Conservation (phyloP, 1,140 invertebrate species). For the Zaprionus kolodkinae region DNA sequence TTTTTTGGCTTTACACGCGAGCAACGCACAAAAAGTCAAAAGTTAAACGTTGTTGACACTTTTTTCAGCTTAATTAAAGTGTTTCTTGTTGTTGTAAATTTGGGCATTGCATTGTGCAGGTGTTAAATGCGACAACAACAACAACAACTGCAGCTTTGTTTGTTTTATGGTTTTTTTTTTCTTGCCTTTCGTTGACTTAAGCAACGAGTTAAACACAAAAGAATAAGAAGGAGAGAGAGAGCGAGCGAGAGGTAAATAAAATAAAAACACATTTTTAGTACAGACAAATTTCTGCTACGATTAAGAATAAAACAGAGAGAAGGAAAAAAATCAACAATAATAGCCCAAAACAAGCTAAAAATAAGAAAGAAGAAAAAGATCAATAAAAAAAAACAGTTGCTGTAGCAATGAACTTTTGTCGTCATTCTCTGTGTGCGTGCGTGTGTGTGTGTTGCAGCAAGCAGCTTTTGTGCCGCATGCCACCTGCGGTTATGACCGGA, state of each 20-base stretch:
- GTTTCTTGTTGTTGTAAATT: conserved; percentile 41
- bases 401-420: neutral
- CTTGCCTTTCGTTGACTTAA: conserved; percentile 26
- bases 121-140: conserved; percentile 45
- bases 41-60: conserved; percentile 58
- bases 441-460: neutral
- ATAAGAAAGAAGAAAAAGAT: neutral
- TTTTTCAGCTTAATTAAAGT: conserved; percentile 53
- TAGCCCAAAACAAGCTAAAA: too few species aligned
- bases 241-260: conserved; percentile 9
- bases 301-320: conserved; percentile 7
- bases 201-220: conserved; percentile 16
- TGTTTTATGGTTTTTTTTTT: conserved; percentile 27
- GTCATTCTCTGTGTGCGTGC: too few species aligned
- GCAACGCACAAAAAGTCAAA: conserved; percentile 49
- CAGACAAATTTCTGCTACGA: conserved; percentile 24
- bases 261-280: neutral
- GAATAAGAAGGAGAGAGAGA: too few species aligned
- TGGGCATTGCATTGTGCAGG: conserved; percentile 55
- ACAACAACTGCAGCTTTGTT: conserved; percentile 53
- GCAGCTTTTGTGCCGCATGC: neutral
- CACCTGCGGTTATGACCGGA: too few species aligned
- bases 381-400: conserved; percentile 27
- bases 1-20: conserved; percentile 21
- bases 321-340: neutral